Conservation (phyloP, 2,113 vertebrate species). For the Microcebus murinus region DNA sequence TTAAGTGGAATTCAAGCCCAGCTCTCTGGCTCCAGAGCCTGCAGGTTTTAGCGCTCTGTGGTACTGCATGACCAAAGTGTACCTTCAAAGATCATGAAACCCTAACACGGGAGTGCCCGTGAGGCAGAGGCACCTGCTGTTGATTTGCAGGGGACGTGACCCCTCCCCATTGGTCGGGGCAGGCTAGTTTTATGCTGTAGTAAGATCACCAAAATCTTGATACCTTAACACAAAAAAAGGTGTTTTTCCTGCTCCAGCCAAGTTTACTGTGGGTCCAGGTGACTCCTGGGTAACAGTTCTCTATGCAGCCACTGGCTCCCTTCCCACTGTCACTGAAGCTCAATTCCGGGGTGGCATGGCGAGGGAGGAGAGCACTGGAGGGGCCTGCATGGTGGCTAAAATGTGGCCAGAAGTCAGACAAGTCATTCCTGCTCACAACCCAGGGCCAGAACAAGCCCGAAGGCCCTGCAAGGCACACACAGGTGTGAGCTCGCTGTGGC, state of each 20-base stretch:
- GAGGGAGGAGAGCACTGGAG: not conserved
- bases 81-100: not conserved
- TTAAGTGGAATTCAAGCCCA: not conserved
- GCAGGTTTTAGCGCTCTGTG: not conserved
- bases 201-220: not conserved
- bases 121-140: not conserved
- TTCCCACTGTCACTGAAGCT: not conserved
- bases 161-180: not conserved
- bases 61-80: not conserved
- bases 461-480: not conserved
- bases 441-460: not conserved
- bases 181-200: not conserved
- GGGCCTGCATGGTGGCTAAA: not conserved
- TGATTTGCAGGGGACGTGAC: not conserved
- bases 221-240: not conserved
- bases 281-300: not conserved
- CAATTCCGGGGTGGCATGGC: not conserved
- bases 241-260: not conserved
- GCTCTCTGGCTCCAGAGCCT: not conserved
- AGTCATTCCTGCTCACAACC: not conserved
- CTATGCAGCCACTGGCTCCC: accelerated
- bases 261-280: not conserved
- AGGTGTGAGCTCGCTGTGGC: accelerated
- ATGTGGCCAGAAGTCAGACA: not conserved
- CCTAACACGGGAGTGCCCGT: too few species aligned